Percentiles rank a stretch among this genome's conserved stretches.
phyloP scores from a whole-genome alignment of 1,140 invertebrate species.

The Medauroidea extradentata region DNA sequence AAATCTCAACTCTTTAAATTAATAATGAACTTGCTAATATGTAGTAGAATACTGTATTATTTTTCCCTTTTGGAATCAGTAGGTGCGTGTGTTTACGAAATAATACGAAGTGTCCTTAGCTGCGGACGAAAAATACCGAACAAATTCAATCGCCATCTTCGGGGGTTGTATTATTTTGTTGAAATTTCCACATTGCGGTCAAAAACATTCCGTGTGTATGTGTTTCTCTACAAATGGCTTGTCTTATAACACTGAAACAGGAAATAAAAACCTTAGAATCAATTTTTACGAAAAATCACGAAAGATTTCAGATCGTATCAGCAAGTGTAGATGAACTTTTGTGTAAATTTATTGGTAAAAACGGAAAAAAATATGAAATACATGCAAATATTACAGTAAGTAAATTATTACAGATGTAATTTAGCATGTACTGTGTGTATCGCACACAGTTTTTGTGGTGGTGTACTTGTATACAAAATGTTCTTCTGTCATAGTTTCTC shows the following conservation, averaged over 20 bases:
- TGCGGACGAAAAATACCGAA: slow-evolving; percentile 26
- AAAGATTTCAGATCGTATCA: slow-evolving; percentile 94
- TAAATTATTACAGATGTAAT: slow-evolving; percentile 32
- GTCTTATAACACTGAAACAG: slow-evolving; percentile 94
- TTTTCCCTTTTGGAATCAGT: no score
- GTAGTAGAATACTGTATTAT: no score
- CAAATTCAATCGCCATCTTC: slow-evolving; percentile 39
- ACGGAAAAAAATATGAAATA: slow-evolving; percentile 93
- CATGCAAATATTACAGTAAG: slow-evolving; percentile 97
- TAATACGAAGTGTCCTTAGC: no score
- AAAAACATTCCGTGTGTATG: slow-evolving; percentile 7
- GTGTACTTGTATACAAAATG: no score
- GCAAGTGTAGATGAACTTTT: slow-evolving; percentile 97
- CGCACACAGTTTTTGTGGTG: no score
- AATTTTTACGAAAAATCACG: slow-evolving; percentile 92
- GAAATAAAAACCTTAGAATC: slow-evolving; percentile 95
- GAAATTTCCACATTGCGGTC: not conserved
- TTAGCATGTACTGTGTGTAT: no score
- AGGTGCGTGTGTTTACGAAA: no score
- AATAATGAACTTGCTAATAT: no score
- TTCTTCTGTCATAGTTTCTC: no score
- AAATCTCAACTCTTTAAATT: no score
- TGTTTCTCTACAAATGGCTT: slow-evolving; percentile 75
- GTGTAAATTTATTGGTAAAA: slow-evolving; percentile 92
- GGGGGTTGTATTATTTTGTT: slow-evolving; percentile 31